These are phyloP conservation scores for Temnothorax longispinosus DNA, from an alignment of 1,140 invertebrate species.

Conservation along the genomic window DNA sequence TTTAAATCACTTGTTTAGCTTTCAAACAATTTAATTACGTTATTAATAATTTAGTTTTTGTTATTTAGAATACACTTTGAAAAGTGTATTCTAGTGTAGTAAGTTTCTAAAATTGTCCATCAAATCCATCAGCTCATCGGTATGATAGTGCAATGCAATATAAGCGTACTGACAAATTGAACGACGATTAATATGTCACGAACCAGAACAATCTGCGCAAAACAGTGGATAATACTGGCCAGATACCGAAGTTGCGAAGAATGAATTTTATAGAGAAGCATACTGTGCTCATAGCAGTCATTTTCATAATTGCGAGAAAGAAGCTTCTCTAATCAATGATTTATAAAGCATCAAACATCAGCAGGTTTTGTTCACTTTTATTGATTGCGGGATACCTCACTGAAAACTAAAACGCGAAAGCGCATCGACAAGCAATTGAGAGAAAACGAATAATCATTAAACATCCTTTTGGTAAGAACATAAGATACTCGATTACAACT, in stretches of 20 bases:
- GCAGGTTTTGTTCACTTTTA: neutral
- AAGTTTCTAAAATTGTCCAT: slow-evolving; percentile 7
- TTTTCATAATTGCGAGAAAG: neutral
- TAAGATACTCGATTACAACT: neutral
- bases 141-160: neutral
- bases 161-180: slow-evolving; percentile 25
- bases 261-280: slow-evolving; percentile 9
- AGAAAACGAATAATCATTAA: neutral
- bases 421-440: neutral
- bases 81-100: neutral
- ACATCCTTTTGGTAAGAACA: neutral
- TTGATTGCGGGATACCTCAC: neutral
- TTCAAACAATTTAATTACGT: neutral
- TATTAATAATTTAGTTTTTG: neutral
- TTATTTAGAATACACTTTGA: neutral
- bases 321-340: neutral
- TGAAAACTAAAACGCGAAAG: neutral
- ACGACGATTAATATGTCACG: neutral
- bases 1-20: neutral
- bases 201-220: slow-evolving; percentile 2
- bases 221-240: neutral
- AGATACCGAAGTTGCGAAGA: neutral
- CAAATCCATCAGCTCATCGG: neutral
- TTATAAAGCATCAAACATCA: neutral
- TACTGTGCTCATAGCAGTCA: neutral